These are phyloP conservation scores for Dipus sagitta DNA, from an alignment of 2,797 vertebrate genomes.

Conservation along the genomic window DNA sequence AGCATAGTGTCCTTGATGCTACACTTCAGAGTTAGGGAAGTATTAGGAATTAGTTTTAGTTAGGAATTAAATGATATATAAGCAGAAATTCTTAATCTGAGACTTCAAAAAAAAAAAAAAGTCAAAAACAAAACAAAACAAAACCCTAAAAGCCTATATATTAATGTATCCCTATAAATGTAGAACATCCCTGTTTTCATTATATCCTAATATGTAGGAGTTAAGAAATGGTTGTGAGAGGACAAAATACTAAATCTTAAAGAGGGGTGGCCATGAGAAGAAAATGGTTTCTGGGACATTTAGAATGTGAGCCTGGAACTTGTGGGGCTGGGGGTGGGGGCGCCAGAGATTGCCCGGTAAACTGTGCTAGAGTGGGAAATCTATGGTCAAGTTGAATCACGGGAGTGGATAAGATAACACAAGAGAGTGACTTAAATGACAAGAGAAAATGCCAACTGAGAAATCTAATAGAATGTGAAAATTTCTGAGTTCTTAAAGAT, in stretches of 20 bases:
- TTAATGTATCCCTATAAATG: conserved; percentile 28
- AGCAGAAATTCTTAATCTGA: conserved; percentile 32
- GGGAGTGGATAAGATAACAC: neutral
- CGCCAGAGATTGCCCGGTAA: neutral
- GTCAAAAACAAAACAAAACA: neutral
- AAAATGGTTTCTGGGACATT: conserved; percentile 15
- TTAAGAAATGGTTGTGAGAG: conserved; percentile 17
- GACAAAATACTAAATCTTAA: conserved; percentile 29
- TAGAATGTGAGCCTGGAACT: neutral
- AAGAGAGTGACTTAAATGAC: conserved; percentile 17
- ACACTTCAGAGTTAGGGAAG: neutral
- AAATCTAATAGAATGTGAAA: neutral
- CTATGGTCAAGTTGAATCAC: neutral
- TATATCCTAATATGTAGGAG: neutral
- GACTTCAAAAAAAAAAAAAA: neutral
- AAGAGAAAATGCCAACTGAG: neutral
- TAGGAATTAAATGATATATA: neutral
- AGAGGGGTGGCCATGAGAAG: neutral
- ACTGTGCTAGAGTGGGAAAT: neutral
- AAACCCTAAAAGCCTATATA: neutral
- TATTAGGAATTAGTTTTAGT: neutral
- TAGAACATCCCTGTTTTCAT: neutral
- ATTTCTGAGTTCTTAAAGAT: neutral
- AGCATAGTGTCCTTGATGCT: neutral
- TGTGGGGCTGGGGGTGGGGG: neutral